phyloP scores from a whole-genome alignment of 2,888 invertebrate genomes.

The Cyclophora punctaria region DNA sequence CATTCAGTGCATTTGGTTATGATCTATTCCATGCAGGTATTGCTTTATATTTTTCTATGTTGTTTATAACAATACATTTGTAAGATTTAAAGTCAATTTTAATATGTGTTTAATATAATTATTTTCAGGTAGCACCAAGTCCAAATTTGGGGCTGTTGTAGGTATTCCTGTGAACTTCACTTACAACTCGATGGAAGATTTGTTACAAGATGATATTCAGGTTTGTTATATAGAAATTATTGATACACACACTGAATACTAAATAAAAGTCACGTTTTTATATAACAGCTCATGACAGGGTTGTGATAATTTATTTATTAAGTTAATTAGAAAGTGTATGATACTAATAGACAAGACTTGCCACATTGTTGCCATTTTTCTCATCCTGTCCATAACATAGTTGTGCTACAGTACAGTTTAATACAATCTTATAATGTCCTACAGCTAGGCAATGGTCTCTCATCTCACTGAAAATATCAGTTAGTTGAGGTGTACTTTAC shows the following conservation, averaged over 20 bases:
- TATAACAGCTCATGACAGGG: neutral
- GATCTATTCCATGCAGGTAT: slow-evolving; percentile 82
- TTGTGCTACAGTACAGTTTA: neutral
- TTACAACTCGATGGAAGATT: slow-evolving; percentile 69
- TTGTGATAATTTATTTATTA: neutral
- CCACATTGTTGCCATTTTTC: neutral
- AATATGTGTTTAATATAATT: neutral
- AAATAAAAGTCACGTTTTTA: neutral
- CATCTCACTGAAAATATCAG: neutral
- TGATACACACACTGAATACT: too few species aligned
- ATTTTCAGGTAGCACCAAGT: slow-evolving; percentile 63
- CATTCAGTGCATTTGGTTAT: slow-evolving; percentile 84
- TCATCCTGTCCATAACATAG: neutral
- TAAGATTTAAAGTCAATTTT: neutral
- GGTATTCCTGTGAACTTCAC: slow-evolving; percentile 84
- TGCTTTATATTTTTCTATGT: slow-evolving; percentile 21
- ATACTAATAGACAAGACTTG: neutral
- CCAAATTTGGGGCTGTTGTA: slow-evolving; percentile 77
- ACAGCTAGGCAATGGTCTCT: neutral
- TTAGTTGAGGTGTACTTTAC: neutral
- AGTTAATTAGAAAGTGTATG: neutral
- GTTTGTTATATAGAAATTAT: slow-evolving; percentile 30
- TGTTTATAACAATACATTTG: neutral
- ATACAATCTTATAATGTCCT: too few species aligned
- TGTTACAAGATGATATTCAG: slow-evolving; percentile 76